phyloP scores from a whole-genome alignment of 2,888 invertebrate genomes.

The Drosophila birchii region DNA sequence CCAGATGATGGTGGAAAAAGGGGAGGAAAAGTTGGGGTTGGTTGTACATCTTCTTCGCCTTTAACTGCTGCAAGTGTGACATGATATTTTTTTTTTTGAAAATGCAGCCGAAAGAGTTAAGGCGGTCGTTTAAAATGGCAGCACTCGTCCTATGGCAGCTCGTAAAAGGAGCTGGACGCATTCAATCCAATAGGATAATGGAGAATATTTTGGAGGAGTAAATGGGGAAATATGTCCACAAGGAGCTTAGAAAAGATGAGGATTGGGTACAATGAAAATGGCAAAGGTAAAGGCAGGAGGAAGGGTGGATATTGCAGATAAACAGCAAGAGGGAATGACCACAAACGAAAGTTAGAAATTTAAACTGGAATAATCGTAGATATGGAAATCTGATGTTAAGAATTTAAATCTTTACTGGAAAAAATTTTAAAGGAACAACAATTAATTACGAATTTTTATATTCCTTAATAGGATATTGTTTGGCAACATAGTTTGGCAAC shows the following conservation, averaged over 20 bases:
- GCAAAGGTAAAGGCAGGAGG: neutral
- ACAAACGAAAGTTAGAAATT: neutral
- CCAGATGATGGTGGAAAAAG: constrained; percentile 4
- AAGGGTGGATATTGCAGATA: neutral
- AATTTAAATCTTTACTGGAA: neutral
- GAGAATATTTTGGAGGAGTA: constrained; percentile 14
- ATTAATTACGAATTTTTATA: neutral
- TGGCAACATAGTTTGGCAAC: neutral
- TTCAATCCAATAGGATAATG: constrained; percentile 17
- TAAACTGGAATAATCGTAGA: neutral
- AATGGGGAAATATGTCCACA: neutral
- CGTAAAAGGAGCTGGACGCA: constrained; percentile 4
- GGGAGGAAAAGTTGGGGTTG: neutral
- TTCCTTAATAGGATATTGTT: neutral
- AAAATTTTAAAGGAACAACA: neutral
- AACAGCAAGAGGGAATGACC: neutral
- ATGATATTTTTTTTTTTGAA: constrained; percentile 7
- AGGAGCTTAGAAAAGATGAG: neutral
- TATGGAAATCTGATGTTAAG: neutral
- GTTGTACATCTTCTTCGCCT: constrained; percentile 20
- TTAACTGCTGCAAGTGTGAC: constrained; percentile 33
- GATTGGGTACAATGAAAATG: neutral
- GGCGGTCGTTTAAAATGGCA: constrained; percentile 12
- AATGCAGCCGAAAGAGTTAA: constrained; percentile 11
- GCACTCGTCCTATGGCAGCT: neutral